Evolutionary conservation across 2,797 vertebrate species (phyloP).

Genomic region (Buphagus erythrorhynchus): DNA sequence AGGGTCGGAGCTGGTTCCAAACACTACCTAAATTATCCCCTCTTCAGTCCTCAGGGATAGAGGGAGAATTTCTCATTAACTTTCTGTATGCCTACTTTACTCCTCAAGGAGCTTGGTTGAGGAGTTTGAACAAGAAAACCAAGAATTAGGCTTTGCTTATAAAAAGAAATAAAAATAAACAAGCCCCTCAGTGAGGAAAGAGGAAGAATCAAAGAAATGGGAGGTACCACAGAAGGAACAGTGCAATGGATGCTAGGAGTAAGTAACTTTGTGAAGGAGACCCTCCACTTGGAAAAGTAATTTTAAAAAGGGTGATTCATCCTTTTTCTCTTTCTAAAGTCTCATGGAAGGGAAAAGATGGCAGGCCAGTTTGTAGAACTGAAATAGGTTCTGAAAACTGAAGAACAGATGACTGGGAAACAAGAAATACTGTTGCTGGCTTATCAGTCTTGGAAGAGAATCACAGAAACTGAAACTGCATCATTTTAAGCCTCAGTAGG

Average conservation of each 20-base stretch:
- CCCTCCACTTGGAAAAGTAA: neutral
- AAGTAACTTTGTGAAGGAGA: neutral
- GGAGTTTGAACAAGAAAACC: neutral
- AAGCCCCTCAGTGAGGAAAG: neutral
- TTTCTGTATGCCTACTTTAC: neutral
- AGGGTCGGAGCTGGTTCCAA: neutral
- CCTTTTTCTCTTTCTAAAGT: neutral
- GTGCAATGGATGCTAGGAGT: neutral
- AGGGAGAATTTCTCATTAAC: slow-evolving; percentile 58
- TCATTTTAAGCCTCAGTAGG: slow-evolving; percentile 14
- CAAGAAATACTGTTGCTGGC: neutral
- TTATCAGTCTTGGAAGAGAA: slow-evolving; percentile 43
- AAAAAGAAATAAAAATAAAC: slow-evolving; percentile 2
- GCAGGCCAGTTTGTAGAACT: slow-evolving; percentile 2
- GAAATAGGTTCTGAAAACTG: slow-evolving; percentile 28
- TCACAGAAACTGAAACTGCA: slow-evolving; percentile 13
- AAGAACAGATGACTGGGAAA: slow-evolving; percentile 32
- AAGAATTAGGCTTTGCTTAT: neutral
- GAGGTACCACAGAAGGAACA: neutral
- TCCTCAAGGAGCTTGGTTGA: slow-evolving; percentile 13
- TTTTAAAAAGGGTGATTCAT: neutral
- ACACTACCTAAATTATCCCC: slow-evolving; percentile 31
- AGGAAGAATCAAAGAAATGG: neutral
- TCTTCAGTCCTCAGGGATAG: neutral
- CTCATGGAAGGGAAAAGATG: neutral